A percentile compares a stretch with the other conserved stretches of the same genome.
phyloP scores from a whole-genome alignment of 53 echinoderm and acorn worm species.

The Echinometra lucunter region DNA sequence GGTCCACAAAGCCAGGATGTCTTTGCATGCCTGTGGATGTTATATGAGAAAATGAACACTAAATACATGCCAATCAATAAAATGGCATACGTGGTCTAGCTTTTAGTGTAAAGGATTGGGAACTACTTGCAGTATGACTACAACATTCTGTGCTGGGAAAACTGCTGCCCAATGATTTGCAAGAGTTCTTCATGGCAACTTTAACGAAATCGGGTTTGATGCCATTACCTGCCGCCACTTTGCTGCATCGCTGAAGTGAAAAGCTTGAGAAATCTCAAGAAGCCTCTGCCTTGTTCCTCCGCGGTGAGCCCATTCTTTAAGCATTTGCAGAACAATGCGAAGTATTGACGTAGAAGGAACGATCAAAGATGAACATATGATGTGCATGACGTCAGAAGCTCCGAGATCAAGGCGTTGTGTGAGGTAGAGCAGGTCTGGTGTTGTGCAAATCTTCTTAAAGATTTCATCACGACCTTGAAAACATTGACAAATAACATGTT shows the following conservation, averaged over 20 bases:
- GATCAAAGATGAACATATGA: neutral
- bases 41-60: neutral
- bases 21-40: neutral
- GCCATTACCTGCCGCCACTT: neutral
- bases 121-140: no score
- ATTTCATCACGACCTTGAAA: no score
- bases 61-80: neutral
- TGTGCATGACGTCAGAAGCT: neutral
- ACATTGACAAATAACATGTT: no score
- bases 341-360: neutral
- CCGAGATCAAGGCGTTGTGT: neutral
- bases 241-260: neutral
- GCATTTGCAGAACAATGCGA: neutral
- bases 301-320: neutral
- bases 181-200: neutral
- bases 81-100: no score
- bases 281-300: neutral
- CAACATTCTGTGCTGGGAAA: neutral
- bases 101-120: no score
- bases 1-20: neutral
- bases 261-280: neutral
- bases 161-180: neutral
- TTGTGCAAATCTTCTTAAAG: neutral
- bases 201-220: neutral
- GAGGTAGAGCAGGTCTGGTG: neutral